Evolutionary conservation across 2,888 invertebrate genomes (phyloP), one percentile per base, ranked within the genome.

Genomic region (Oxycera nigricornis): DNA sequence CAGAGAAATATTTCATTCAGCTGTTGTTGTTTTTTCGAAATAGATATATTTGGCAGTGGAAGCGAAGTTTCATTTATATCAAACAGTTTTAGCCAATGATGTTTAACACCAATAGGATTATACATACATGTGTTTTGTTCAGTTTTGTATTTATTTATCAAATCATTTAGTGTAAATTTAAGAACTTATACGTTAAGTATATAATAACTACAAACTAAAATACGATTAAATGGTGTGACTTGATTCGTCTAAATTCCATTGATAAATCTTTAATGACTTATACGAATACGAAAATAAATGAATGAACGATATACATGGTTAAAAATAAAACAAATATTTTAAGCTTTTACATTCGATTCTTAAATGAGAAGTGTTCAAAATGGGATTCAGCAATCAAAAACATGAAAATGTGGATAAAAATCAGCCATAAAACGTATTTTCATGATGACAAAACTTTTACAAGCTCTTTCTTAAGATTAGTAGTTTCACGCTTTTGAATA

Each of bases 91-190:
- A 30, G 22, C 4, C 52, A 55, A 70, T 70, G 55, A 70, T 70
- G 70, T 70, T 70, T 70, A 26, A 70, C 55, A 70, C 70, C 70
- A 70, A 70, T 31, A 70, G 9, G n/a, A 50, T 68, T 68, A 7
- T 35, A 7, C 11, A 46, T 50, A 14, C 11, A 20, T 31, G 4
- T 35, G 22, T 35, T 70, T 70, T n/a, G n/a, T n/a, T 55, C 46
- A 30, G 31, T 55, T 55, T 52, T 70, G 6, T n/a, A 22, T 46
- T 68, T 68, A 24, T 55, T 55, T 70, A 52, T 65, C 65, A 65
- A 65, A 65, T 65, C 65, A 65, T 65, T 65, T 55, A 55, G 20
- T 55, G 39, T 39, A n/a, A 41, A 9, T 65, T 65, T 62, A 14
- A 39, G 22, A 52, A 20, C 70, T 70, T 70, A 70, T n/a, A 17